These are phyloP conservation scores for Sitta carolinensis DNA, from an alignment of 2,797 vertebrate species.

Conservation along the genomic window DNA sequence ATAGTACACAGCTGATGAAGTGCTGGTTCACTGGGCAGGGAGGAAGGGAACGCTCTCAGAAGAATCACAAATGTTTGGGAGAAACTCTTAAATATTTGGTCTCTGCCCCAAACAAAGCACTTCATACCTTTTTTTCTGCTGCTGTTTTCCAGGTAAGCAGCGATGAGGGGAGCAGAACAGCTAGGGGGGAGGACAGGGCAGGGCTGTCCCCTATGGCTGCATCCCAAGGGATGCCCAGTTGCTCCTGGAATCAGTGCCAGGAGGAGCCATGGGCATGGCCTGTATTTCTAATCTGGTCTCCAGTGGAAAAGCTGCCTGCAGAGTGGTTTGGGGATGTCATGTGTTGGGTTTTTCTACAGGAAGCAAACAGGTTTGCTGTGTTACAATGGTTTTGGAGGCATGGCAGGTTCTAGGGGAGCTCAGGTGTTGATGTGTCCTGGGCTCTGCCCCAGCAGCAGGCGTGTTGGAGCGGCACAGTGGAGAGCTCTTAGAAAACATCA, in stretches of 20 bases:
- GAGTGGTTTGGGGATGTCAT: rapidly evolving
- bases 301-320: background rate
- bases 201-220: background rate
- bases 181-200: background rate
- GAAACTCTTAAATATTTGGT: background rate
- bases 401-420: background rate
- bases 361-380: background rate
- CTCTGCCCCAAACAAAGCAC: background rate
- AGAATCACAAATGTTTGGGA: background rate
- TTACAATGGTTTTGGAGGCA: background rate
- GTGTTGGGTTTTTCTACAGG: background rate
- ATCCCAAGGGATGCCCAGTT: background rate
- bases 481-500: background rate
- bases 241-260: background rate
- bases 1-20: background rate
- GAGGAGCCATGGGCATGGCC: background rate
- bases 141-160: background rate
- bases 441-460: background rate
- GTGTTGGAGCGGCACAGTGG: rapidly evolving
- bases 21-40: background rate
- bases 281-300: rapidly evolving
- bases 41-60: background rate
- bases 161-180: no score
- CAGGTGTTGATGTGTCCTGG: background rate
- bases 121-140: background rate